Conservation (phyloP, 2,888 invertebrate species). For the Hypolimnas misippus region DNA sequence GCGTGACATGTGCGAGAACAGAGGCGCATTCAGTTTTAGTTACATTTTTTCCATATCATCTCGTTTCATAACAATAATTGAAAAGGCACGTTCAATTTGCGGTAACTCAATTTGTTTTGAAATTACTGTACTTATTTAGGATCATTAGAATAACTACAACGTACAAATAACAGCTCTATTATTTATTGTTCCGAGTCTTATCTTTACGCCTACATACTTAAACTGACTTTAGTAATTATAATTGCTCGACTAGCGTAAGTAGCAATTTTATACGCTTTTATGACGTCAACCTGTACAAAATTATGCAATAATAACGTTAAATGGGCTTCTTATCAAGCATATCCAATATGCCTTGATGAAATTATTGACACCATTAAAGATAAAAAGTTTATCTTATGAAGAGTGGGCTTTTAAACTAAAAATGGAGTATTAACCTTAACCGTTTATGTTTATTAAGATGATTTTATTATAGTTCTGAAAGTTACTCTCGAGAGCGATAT, state of each 20-base stretch:
- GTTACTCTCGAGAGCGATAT: no score
- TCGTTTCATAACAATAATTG: background rate
- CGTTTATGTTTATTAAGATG: no score
- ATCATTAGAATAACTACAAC: constrained; percentile 7
- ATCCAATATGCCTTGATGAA: no score
- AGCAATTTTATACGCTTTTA: constrained; percentile 8
- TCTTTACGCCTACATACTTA: constrained; percentile 17
- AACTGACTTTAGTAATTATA: constrained; percentile 10
- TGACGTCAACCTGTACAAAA: background rate
- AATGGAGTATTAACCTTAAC: no score
- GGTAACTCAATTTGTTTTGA: background rate
- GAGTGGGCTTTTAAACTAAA: no score
- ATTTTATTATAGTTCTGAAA: no score
- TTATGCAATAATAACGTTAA: background rate
- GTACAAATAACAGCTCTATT: constrained; percentile 17
- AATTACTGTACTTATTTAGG: background rate
- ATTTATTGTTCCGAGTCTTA: constrained; percentile 15
- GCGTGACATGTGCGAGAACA: background rate
- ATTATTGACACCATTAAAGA: no score
- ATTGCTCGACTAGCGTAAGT: background rate
- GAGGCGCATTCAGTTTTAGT: background rate
- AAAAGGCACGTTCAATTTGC: background rate
- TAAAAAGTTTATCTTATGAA: no score
- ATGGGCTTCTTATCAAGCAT: no score
- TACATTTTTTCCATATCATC: background rate